Conservation (phyloP, 2,113 vertebrate species). For the Eubucco bourcierii region DNA sequence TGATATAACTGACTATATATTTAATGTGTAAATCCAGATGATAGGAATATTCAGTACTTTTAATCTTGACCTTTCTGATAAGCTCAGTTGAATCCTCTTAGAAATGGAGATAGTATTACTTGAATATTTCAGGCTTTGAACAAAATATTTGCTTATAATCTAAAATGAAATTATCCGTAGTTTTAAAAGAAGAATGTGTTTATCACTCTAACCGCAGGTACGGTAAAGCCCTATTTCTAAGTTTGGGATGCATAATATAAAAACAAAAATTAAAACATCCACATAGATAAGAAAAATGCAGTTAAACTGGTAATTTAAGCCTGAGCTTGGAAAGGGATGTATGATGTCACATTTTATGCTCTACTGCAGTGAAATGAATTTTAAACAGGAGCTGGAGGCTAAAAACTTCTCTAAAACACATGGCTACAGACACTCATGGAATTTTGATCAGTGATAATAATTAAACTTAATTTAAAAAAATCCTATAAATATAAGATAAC, state of each 20-base stretch:
- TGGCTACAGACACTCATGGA: not conserved
- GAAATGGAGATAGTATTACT: not conserved
- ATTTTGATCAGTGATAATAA: not conserved
- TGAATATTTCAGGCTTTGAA: not conserved
- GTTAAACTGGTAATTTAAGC: not conserved
- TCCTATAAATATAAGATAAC: not conserved
- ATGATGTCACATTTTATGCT: not conserved
- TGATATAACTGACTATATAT: not conserved
- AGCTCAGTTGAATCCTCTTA: not conserved
- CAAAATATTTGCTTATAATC: not conserved
- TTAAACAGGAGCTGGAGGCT: not conserved
- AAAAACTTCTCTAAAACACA: not conserved
- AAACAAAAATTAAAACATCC: not conserved
- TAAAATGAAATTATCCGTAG: not conserved
- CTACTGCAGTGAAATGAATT: not conserved
- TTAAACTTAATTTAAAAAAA: not conserved
- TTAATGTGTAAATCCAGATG: not conserved
- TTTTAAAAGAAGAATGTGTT: not conserved
- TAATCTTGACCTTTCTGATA: not conserved
- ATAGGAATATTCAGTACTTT: not conserved
- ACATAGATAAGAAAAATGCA: not conserved
- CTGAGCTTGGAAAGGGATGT: not conserved
- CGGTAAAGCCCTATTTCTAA: not conserved
- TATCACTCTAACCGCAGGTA: not conserved
- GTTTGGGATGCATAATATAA: not conserved